Percentiles rank a stretch among this genome's conserved stretches.
phyloP scores from a whole-genome alignment of 2,113 vertebrate species.

The Microcebus griseorufus region DNA sequence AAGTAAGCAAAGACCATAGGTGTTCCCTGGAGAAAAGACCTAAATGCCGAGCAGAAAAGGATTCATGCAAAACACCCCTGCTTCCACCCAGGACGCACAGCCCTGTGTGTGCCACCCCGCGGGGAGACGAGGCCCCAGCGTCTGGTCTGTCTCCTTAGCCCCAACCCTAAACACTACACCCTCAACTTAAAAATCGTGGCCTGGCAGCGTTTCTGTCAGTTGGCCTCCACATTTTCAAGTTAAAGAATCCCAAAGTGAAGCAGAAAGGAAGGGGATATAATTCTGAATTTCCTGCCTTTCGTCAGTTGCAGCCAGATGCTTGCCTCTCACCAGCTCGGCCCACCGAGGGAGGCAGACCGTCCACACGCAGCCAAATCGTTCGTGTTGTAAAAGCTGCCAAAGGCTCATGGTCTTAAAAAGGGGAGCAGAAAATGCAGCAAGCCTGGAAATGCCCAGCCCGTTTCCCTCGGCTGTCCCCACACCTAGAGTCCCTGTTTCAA shows the following conservation, averaged over 20 bases:
- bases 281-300: neutral
- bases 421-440: neutral
- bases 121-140: neutral
- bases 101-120: neutral
- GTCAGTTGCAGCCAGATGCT: neutral
- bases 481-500: slow-evolving; percentile 46
- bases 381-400: neutral
- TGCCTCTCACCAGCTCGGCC: neutral
- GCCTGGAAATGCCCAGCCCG: neutral
- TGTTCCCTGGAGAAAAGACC: slow-evolving; percentile 25
- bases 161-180: neutral
- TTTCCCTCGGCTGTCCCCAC: slow-evolving; percentile 42
- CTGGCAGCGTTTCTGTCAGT: neutral
- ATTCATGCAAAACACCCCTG: neutral
- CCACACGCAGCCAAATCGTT: slow-evolving; percentile 10
- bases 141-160: neutral
- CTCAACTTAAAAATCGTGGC: neutral
- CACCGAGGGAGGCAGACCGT: neutral
- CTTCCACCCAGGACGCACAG: neutral
- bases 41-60: neutral
- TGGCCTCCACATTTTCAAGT: neutral
- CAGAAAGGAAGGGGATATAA: slow-evolving; percentile 30
- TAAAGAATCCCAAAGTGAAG: neutral
- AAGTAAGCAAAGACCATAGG: slow-evolving; percentile 63
- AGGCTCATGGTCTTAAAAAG: neutral